Evolutionary conservation across 2,888 invertebrate genomes (phyloP).

Genomic region (Pomacea canaliculata): DNA sequence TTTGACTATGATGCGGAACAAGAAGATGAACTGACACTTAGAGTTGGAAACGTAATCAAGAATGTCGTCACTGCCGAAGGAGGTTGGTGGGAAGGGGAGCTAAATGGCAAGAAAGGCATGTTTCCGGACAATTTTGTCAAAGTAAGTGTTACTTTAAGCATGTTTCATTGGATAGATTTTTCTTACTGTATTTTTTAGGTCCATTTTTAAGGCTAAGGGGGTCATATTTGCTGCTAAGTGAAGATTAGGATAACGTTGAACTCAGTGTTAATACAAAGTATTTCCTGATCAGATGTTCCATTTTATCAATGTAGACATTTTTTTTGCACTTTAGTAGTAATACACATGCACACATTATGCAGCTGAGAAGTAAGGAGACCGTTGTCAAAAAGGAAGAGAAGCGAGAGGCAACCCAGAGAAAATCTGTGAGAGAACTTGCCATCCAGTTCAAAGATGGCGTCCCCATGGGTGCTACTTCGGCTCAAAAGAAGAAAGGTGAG

Average conservation of each 20-base stretch:
- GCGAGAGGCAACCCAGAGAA: constrained; percentile 51
- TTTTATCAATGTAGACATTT: not conserved
- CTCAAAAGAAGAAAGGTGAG: constrained; percentile 56
- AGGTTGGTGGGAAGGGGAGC: constrained; percentile 93
- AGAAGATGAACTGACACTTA: constrained; percentile 85
- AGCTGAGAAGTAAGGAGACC: constrained; percentile 17
- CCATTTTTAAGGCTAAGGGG: no score
- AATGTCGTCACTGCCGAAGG: constrained; percentile 83
- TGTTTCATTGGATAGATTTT: no score
- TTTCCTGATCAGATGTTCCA: not conserved
- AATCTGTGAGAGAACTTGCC: constrained; percentile 59
- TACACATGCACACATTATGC: not conserved
- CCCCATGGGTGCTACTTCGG: constrained; percentile 46
- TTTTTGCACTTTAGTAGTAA: not conserved
- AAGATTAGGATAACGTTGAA: not conserved
- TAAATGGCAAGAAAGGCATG: constrained; percentile 85
- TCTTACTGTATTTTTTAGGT: not conserved
- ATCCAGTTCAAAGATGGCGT: constrained; percentile 58
- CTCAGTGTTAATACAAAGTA: not conserved
- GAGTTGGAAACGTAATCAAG: constrained; percentile 85
- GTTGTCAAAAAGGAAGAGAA: constrained; percentile 29
- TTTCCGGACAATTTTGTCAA: constrained; percentile 93
- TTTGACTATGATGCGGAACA: constrained; percentile 83
- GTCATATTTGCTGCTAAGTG: not conserved
- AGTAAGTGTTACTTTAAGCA: constrained; percentile 40